These are phyloP conservation scores for Drosophila glabriapex DNA, from an alignment of 2,888 invertebrate genomes.

Conservation along the genomic window DNA sequence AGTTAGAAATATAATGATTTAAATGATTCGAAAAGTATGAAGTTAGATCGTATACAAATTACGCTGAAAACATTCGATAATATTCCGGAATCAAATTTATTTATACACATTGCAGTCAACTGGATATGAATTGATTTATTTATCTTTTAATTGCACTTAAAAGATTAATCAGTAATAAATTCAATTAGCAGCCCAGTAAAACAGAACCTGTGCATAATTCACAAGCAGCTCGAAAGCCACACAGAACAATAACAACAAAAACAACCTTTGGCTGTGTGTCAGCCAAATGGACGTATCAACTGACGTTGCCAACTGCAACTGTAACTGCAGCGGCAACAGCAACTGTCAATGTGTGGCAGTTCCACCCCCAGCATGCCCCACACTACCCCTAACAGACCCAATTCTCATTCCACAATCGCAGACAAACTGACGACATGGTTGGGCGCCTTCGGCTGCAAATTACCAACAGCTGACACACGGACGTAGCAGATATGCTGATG, in stretches of 20 bases:
- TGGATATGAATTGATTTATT: neutral
- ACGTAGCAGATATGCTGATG: conserved; percentile 9
- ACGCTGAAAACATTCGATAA: neutral
- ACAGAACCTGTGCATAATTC: conserved; percentile 7
- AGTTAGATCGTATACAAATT: no score
- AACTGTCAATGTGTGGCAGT: conserved; percentile 48
- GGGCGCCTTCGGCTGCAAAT: conserved; percentile 54
- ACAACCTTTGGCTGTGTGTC: neutral
- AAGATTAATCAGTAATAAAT: neutral
- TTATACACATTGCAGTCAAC: neutral
- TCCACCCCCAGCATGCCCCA: neutral
- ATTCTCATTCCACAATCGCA: conserved; percentile 20
- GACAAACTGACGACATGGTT: conserved; percentile 59
- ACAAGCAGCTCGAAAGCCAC: conserved; percentile 8
- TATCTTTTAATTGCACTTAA: conserved; percentile 1
- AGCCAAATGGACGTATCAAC: conserved; percentile 34
- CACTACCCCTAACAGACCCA: neutral
- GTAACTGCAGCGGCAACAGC: conserved; percentile 24
- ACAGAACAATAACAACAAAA: neutral
- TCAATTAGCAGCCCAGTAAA: conserved; percentile 7
- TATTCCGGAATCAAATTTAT: neutral
- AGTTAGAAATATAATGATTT: neutral
- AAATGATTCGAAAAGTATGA: neutral
- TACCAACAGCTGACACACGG: conserved; percentile 77
- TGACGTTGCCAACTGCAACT: conserved; percentile 7